These are phyloP conservation scores for Geotrupes spiniger DNA, from an alignment of 2,888 invertebrate genomes.

Conservation along the genomic window DNA sequence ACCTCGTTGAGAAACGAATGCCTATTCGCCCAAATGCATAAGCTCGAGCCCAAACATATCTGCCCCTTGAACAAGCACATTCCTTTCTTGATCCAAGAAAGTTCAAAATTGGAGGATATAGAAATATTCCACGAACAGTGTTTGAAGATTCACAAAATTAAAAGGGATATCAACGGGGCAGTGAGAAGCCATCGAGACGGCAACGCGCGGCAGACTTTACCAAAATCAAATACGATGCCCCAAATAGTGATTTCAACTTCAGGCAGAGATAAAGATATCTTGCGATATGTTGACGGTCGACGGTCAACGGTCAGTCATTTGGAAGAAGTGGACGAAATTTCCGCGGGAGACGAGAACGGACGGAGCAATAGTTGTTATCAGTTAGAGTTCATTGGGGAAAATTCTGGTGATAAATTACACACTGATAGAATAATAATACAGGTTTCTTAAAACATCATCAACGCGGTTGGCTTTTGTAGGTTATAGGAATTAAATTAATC, in stretches of 20 bases:
- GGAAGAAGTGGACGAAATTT: not conserved
- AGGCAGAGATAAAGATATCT: not conserved
- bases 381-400: conserved; percentile 12
- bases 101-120: conserved; percentile 14
- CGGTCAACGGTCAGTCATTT: not conserved
- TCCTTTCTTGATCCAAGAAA: not conserved
- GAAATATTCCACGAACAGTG: conserved; percentile 22
- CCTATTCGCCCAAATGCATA: conserved; percentile 33
- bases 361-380: conserved; percentile 14
- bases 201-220: too few species aligned
- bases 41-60: conserved; percentile 36
- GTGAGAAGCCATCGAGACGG: too few species aligned
- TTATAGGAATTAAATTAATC: too few species aligned
- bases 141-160: conserved; percentile 16
- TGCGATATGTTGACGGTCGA: not conserved
- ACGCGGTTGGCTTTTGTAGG: too few species aligned
- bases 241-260: conserved; percentile 3
- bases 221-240: conserved; percentile 27
- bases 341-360: conserved; percentile 5
- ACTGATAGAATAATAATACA: not conserved
- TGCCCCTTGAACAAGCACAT: conserved; percentile 23
- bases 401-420: not conserved
- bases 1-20: conserved; percentile 9
- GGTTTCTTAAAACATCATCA: too few species aligned
- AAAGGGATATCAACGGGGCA: conserved; percentile 12